Percentiles rank a stretch among this genome's conserved stretches.
These are phyloP conservation scores for Uromys caudimaculatus DNA, from an alignment of 2,797 vertebrate genomes.

Conservation along the genomic window DNA sequence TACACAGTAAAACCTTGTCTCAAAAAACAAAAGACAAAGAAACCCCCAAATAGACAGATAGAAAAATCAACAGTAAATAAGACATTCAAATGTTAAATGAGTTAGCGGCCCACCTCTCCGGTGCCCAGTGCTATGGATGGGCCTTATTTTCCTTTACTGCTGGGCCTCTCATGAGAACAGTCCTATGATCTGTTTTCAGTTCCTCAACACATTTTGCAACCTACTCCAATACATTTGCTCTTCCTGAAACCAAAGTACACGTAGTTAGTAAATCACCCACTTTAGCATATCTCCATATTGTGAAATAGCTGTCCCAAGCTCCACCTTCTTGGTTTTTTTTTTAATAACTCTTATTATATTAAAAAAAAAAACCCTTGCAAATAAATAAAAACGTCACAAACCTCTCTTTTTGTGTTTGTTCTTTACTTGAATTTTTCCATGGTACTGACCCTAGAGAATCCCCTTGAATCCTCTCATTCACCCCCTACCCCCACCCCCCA, in stretches of 20 bases:
- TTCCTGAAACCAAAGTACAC: constrained; percentile 54
- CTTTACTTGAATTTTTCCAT: constrained; percentile 22
- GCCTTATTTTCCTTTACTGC: neutral
- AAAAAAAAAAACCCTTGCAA: neutral
- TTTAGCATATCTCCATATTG: constrained; percentile 49
- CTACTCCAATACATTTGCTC: constrained; percentile 29
- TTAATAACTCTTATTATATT: neutral
- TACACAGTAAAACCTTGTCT: neutral
- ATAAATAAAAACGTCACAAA: neutral
- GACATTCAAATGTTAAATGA: neutral
- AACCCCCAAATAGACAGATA: neutral
- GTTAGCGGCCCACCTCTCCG: fast-evolving
- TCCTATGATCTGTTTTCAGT: constrained; percentile 71
- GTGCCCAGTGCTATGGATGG: neutral
- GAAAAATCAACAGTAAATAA: neutral
- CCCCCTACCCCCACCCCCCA: neutral
- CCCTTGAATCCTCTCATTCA: neutral
- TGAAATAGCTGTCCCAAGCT: constrained; percentile 45
- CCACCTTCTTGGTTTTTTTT: neutral
- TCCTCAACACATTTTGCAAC: constrained; percentile 69
- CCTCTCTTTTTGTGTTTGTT: neutral
- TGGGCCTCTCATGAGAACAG: neutral
- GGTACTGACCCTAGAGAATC: neutral
- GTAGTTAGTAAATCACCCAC: constrained; percentile 5
- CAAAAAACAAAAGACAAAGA: neutral